phyloP scores from a whole-genome alignment of 1,140 invertebrate genomes.

The Heliothis subflexa region DNA sequence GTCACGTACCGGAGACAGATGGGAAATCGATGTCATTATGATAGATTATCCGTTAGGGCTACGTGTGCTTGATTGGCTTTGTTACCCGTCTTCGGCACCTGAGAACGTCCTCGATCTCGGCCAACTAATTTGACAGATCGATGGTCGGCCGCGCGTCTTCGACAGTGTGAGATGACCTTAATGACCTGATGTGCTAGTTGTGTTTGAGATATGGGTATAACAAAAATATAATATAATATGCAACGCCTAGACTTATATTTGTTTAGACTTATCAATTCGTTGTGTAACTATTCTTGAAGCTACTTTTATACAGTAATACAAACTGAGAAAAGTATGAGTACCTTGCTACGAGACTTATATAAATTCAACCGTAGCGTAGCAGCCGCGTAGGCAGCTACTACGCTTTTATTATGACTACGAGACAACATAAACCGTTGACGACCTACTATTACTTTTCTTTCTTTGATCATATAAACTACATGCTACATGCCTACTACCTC shows the following conservation, averaged over 20 bases:
- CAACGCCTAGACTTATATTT: too few relatives aligned
- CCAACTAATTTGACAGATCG: constrained; percentile 84
- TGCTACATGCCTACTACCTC: too few relatives aligned
- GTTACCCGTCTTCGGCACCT: constrained; percentile 76
- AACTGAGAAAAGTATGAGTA: background rate
- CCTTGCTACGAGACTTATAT: background rate
- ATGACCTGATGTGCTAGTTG: constrained; percentile 53
- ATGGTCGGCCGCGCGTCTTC: constrained; percentile 62
- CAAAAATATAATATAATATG: background rate
- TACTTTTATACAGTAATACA: background rate
- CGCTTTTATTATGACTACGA: constrained; percentile 20
- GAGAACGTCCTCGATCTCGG: constrained; percentile 67
- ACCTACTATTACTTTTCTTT: constrained; percentile 23
- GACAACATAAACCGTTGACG: constrained; percentile 31
- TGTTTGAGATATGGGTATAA: background rate
- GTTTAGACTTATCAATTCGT: background rate
- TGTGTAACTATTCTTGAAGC: background rate
- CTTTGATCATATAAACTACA: constrained; percentile 31
- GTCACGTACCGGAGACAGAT: constrained; percentile 61
- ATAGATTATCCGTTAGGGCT: constrained; percentile 79
- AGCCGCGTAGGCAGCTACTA: background rate
- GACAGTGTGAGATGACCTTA: constrained; percentile 69
- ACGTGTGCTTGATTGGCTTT: constrained; percentile 81
- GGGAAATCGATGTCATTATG: constrained; percentile 83
- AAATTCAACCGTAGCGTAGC: background rate